Evolutionary conservation across 2,797 vertebrate genomes (phyloP), one percentile per base, ranked within the genome.

Genomic region (Chaenodraco wilsoni): DNA sequence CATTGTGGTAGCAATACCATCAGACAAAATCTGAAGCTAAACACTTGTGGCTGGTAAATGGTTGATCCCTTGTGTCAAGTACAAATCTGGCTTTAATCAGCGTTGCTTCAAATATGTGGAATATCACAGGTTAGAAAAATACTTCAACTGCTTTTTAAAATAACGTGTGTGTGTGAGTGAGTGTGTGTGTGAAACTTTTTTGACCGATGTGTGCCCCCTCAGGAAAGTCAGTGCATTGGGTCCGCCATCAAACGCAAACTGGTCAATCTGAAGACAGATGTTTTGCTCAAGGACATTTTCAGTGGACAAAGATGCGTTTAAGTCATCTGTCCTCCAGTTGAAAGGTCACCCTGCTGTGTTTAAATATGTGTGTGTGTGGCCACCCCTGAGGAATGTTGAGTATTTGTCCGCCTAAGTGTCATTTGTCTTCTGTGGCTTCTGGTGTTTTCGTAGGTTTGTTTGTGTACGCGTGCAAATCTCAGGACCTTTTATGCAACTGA

Each of bases 391-490:
- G 78, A 87, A 82, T 86, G 72, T 57, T 1, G 44, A 81, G 69
- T 58, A 23, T 85, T 74, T 63, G 37, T 79, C 41, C 21, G 1
- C 45, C 40, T 9, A 15, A 27, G 7, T 48, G 48, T 45, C 2
- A 2, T 77, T 61, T 66, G 60, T 75, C 27, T 65, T 12, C 60
- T 16, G 60, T 4, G 23, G 33, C 49, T 52, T 54, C 14, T n/a
- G 21, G 41, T 58, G 33, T 80, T 33, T 81, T 70, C 59, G 65
- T 27, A 21, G 54, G 51, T 63, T 41, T 27, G 71, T 83, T 78
- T 79, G 73, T 71, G 52, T 63, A 46, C 12, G 2, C 51, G 74
- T 69, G 79, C 64, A 79, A 74, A 84, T 83, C 67, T 77, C n/a
- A 2, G 0, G 21, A 55, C 83, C 41, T 19, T 52, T 69, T 58